These are phyloP conservation scores for Entomobrya proxima DNA, from an alignment of 2,888 invertebrate genomes.

Conservation along the genomic window DNA sequence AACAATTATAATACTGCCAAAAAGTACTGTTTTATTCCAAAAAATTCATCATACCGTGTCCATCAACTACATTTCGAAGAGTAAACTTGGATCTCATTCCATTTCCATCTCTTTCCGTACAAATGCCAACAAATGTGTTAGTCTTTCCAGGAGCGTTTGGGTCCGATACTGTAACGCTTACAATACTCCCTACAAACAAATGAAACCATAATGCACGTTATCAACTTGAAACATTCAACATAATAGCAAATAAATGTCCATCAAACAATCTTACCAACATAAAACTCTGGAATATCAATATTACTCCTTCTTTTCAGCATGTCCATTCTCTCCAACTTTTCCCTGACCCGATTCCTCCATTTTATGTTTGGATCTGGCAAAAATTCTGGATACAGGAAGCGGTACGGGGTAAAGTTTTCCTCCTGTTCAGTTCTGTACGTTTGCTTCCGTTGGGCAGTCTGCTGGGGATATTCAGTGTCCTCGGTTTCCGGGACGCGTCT, in stretches of 20 bases:
- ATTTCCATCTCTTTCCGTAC: slow-evolving; percentile 88
- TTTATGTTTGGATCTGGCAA: slow-evolving; percentile 89
- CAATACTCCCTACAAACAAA: slow-evolving; percentile 84
- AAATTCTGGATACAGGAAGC: slow-evolving; percentile 92
- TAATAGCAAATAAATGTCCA: neutral
- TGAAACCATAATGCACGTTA: neutral
- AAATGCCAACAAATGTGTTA: slow-evolving; percentile 94
- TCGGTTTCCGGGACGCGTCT: no score
- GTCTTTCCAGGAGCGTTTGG: slow-evolving; percentile 89
- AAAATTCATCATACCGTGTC: slow-evolving; percentile 82
- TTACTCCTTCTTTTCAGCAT: slow-evolving; percentile 90
- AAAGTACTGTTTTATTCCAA: neutral
- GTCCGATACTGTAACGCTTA: slow-evolving; percentile 93
- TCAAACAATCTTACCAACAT: slow-evolving; percentile 85
- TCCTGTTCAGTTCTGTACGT: slow-evolving; percentile 63
- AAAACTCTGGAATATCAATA: slow-evolving; percentile 97
- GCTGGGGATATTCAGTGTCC: no score
- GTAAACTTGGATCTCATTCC: slow-evolving; percentile 91
- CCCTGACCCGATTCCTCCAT: slow-evolving; percentile 87
- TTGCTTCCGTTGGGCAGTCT: neutral
- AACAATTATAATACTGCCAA: neutral
- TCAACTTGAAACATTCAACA: neutral
- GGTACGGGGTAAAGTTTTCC: slow-evolving; percentile 77
- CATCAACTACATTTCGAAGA: slow-evolving; percentile 94
- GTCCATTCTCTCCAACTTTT: slow-evolving; percentile 93